A percentile compares a stretch with the other conserved stretches of the same genome.
phyloP scores from a whole-genome alignment of 2,888 invertebrate species.

The Phyllotreta striolata region DNA sequence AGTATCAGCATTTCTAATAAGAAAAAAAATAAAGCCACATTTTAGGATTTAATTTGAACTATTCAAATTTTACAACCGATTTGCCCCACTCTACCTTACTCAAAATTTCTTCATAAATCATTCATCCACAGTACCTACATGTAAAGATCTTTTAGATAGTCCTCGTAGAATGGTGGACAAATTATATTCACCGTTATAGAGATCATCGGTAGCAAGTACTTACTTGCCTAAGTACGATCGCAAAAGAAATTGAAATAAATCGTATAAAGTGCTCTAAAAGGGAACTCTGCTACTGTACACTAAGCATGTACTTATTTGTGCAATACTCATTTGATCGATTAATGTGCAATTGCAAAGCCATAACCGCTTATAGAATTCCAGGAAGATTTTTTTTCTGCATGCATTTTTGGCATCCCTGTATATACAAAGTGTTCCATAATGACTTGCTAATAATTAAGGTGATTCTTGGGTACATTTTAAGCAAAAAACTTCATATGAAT shows the following conservation, averaged over 20 bases:
- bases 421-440: background rate
- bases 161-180: too few relatives aligned
- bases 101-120: too few relatives aligned
- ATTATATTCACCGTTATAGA: constrained; percentile 2
- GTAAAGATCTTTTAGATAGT: too few relatives aligned
- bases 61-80: too few relatives aligned
- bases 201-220: background rate
- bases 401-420: constrained; percentile 6
- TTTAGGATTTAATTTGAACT: too few relatives aligned
- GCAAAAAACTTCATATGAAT: too few relatives aligned
- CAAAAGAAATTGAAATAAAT: constrained; percentile 14
- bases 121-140: too few relatives aligned
- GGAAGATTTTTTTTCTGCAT: constrained; percentile 17
- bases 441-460: too few relatives aligned
- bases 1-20: too few relatives aligned
- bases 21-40: too few relatives aligned
- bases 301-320: constrained; percentile 6
- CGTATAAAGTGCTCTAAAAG: constrained; percentile 5
- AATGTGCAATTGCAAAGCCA: background rate
- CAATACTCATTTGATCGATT: constrained; percentile 7
- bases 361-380: constrained; percentile 6
- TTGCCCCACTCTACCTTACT: too few relatives aligned
- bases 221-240: background rate
- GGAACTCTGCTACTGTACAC: constrained; percentile 3
- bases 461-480: too few relatives aligned